Base-by-base conservation (phyloP, 2,113 vertebrate genomes). In the Nannospalax galili region DNA sequence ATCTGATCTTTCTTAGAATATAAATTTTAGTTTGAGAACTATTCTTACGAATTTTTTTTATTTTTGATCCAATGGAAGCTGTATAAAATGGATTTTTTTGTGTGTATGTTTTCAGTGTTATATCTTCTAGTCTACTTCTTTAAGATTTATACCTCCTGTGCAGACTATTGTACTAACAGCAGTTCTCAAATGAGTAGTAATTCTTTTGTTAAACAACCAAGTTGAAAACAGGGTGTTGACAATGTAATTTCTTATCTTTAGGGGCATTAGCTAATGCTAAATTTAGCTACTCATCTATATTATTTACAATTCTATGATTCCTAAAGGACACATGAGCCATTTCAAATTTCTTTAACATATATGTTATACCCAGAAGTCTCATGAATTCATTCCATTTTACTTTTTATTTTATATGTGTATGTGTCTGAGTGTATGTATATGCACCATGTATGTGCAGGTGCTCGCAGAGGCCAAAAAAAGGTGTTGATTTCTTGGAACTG, bases 21-120 rank as follows among this genome's bases (percentile, higher is more conserved):
- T 89, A 88, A 58, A 48, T 94, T 92, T 96, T 89, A 78, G 92
- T 85, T 79, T 92, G 67, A 95, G 77, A 92, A 85, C 48, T 93
- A 11, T 80, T 87, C n/a, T n/a, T n/a, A n/a, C n/a, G n/a, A 65
- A 7, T 93, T 87, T 30, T 90, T 56, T 65, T 4, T 87, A 40
- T 82, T 90, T 87, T 64, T 40, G 48, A 60, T 94, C 26, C 52
- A 81, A 0, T 80, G 42, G 14, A 92, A 78, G 79, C 74, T 93
- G 28, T 88, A 52, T 93, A 80, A 84, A 84, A 67, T 84, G 22
- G 79, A 78, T 52, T 96, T 60, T 96, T 95, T 92, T 97, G 24
- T 91, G 28, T 93, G 48, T 80, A 75, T 72, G 16, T 70, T 88
- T 28, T 60, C 84, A 60, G 48, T 84, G 24, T 85, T 87, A 42